Conservation (phyloP, 2,113 vertebrate species). For the Columba livia region DNA sequence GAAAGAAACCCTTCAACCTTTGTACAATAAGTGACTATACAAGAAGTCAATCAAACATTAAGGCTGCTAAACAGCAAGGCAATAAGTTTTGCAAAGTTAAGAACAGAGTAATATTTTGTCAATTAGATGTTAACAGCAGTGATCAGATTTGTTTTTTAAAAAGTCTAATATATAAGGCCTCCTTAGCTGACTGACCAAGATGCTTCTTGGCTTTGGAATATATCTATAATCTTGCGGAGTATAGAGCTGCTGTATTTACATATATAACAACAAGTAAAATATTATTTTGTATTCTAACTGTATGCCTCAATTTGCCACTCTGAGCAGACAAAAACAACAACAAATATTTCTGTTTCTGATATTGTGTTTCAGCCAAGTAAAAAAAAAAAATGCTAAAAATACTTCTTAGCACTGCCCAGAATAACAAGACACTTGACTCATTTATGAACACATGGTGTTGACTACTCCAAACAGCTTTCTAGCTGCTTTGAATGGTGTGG, state of each 20-base stretch:
- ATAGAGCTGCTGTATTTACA: not conserved
- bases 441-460: conserved; percentile 28
- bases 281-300: not conserved
- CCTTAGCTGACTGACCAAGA: not conserved
- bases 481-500: conserved; percentile 23
- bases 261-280: fast-evolving
- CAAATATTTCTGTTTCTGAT: not conserved
- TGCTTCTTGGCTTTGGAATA: not conserved
- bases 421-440: conserved; percentile 48
- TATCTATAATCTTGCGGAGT: not conserved
- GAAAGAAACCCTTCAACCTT: not conserved
- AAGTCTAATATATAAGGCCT: not conserved
- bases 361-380: not conserved
- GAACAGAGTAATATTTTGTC: not conserved
- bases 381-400: conserved; percentile 49
- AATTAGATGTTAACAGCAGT: not conserved
- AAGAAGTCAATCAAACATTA: not conserved
- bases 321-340: not conserved
- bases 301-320: not conserved
- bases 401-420: conserved; percentile 31
- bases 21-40: not conserved
- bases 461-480: conserved; percentile 30
- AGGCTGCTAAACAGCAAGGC: not conserved
- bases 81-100: not conserved
- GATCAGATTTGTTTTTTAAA: not conserved